Base-by-base conservation (phyloP, 2,888 invertebrate species). In the Eupithecia dodoneata region DNA sequence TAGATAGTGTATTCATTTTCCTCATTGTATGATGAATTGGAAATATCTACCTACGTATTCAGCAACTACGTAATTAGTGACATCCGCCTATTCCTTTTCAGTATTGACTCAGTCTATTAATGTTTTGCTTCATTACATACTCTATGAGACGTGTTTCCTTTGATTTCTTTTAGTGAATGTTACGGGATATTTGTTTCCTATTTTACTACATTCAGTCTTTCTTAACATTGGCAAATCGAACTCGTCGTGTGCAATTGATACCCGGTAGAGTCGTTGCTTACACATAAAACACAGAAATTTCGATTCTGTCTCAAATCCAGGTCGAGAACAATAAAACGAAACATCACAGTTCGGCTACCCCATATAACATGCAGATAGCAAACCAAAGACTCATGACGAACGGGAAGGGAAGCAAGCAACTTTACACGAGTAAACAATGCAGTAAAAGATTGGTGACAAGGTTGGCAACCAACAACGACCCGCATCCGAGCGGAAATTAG, bases 401-500 rank as follows among this genome's bases (percentile, higher is more conserved):
- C 73, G 67, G 75, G 73, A 77, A 77, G 66, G 75, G 72, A 78
- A 78, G 71, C 74, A 76, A 66, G 74, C 74, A 72, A 74, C 41
- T 76, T 76, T 76, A 76, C 76, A 79, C 74, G 70, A 75, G 72
- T 71, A 74, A 79, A 76, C 76, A 79, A 74, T 76, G 76, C 79
- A 76, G 76, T 79, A 76, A 79, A 75, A 73, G 79, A 79, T 79
- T 75, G 79, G 79, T 79, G 79, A 79, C 79, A 79, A 76, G 78
- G 76, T 65, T 77, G 79, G 76, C 75, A 76, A 76, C 74, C 75
- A 76, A 76, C 74, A 72, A 47, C 75, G 73, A 73, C 80, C 78
- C 85, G 87, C 90, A 91, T 90, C 90, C 90, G 91, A 83, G 85
- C 88, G 91, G 90, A 91, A 90, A 92, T 91, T 88, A 87, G 87